Evolutionary conservation across 2,113 vertebrate genomes (phyloP), one percentile per base, ranked within the genome.

Genomic region (Cyrtonyx montezumae): DNA sequence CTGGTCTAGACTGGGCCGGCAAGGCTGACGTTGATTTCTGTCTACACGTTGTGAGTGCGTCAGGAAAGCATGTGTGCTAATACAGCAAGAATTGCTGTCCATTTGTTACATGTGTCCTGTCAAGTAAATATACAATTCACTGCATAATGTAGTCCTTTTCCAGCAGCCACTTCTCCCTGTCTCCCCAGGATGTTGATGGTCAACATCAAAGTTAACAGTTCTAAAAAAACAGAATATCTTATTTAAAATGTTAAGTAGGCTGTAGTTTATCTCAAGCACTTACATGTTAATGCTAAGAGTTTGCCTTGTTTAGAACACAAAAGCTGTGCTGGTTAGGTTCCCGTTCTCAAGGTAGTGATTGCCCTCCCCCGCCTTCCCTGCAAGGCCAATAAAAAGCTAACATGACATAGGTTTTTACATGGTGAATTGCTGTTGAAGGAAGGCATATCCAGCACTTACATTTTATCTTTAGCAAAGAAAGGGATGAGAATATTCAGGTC

Each of bases 131-230:
- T 42, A 11, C 9, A 69, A 25, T 5, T 46, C 25, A 43, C 22
- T 58, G 59, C 66, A 61, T 7, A 0, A 32, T 43, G 22, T 2
- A 4, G 42, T 19, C 78, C 5, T 66, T 4, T 87, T 74, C 17
- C 16, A 78, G 36, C 22, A 91, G 30, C 23, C 56, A 63, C 15
- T 22, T 9, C 12, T 40, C 15, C 5, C 10, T 51, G 9, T 62
- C 16, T 62, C 34, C 2, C 1, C 2, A 8, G 32, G 25, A 65
- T 23, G 7, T 0, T 46, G 20, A 43, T 3, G 2, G 25, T 53
- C 67, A 82, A 59, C 15, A 63, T 42, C n/a, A 36, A 79, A 48
- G 5, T 40, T 77, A 32, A 30, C 16, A 18, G 37, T 9, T 63
- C 30, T 70, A n/a, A 14, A 56, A 80, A 77, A 85, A 85, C 79